Percentiles rank a stretch among this genome's conserved stretches.
These are phyloP conservation scores for Clarias macrocephalus DNA, from an alignment of 2,113 vertebrate species.

Conservation along the genomic window DNA sequence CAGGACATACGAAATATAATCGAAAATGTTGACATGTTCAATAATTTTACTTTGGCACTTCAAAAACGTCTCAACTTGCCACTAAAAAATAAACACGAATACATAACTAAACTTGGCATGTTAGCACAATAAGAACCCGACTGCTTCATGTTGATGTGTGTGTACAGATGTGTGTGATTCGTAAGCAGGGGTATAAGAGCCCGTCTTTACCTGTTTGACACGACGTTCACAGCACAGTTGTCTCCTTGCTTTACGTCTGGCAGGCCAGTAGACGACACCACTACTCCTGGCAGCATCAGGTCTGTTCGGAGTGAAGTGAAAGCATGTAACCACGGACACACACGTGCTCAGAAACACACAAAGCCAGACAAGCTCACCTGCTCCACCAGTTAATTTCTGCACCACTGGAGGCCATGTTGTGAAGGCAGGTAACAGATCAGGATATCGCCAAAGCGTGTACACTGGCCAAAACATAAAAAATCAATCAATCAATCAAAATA, in stretches of 20 bases:
- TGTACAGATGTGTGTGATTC: not conserved
- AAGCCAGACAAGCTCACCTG: conserved; percentile 76
- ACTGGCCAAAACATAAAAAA: conserved; percentile 72
- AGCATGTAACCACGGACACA: not conserved
- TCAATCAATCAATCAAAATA: not conserved
- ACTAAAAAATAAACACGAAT: no score
- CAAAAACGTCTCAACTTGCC: no score
- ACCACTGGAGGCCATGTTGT: conserved; percentile 89
- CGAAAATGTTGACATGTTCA: not conserved
- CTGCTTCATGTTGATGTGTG: not conserved
- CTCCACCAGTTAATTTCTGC: conserved; percentile 87
- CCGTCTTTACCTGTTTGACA: conserved; percentile 80
- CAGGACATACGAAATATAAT: no score
- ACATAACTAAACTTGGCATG: not conserved
- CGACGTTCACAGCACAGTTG: conserved; percentile 82
- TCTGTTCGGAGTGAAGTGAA: conserved; percentile 71
- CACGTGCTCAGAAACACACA: not conserved
- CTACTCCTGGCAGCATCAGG: conserved; percentile 93
- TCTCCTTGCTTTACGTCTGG: conserved; percentile 80
- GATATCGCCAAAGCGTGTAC: conserved; percentile 85
- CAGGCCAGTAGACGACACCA: conserved; percentile 82
- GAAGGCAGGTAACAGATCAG: conserved; percentile 82
- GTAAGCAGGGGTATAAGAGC: not conserved
- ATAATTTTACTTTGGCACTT: not conserved
- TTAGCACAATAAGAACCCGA: not conserved